A percentile compares a stretch with the other conserved stretches of the same genome.
Conservation (phyloP, 64 coral and sea anemone genomes). For the Actinia equina region DNA sequence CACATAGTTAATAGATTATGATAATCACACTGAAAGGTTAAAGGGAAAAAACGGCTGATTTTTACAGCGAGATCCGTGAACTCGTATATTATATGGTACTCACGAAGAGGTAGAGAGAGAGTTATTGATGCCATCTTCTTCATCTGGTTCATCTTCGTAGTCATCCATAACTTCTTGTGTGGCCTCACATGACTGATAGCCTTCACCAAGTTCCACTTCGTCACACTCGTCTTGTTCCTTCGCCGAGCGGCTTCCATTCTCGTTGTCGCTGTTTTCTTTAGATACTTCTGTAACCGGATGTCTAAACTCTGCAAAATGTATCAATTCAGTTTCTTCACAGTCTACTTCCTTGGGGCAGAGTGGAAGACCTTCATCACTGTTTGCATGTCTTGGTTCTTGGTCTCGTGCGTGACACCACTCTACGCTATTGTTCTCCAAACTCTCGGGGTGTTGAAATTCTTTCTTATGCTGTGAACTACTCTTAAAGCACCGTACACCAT, state of each 20-base stretch:
- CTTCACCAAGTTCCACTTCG: conserved; percentile 18
- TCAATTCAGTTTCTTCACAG: conserved; percentile 50
- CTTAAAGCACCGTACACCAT: conserved; percentile 17
- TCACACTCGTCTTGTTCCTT: conserved; percentile 62
- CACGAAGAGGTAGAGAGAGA: not conserved
- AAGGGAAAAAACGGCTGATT: too few species aligned
- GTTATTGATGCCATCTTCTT: not conserved
- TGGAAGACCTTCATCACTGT: conserved; percentile 23
- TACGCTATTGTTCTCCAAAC: not conserved
- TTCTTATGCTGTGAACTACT: conserved; percentile 15
- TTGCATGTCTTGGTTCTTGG: not conserved
- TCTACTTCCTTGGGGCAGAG: conserved; percentile 47
- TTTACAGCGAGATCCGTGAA: too few species aligned
- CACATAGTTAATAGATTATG: too few species aligned
- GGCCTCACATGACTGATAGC: not conserved
- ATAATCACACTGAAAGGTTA: too few species aligned
- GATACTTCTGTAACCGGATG: conserved; percentile 40
- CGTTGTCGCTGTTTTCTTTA: not conserved
- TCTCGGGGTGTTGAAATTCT: conserved; percentile 11
- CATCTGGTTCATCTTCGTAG: not conserved
- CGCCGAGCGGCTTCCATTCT: not conserved
- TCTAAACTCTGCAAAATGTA: conserved; percentile 83
- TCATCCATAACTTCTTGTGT: conserved; percentile 62
- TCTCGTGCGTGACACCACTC: conserved; percentile 9
- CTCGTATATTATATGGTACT: too few species aligned